Evolutionary conservation across 2,888 invertebrate genomes (phyloP).

Genomic region (Megastigmus dorsalis): DNA sequence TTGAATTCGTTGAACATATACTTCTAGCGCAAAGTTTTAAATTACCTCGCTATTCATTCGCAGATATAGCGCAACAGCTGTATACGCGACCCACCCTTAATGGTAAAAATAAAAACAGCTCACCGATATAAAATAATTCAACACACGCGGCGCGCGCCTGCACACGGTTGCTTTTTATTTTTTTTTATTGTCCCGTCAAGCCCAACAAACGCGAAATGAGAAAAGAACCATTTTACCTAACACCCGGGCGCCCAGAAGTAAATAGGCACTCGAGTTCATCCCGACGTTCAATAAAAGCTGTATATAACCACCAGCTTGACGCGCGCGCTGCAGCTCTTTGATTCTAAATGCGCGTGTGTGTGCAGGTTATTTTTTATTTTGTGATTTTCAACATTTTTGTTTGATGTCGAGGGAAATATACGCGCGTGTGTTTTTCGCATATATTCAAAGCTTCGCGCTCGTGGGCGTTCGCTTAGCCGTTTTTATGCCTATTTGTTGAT

Average conservation of each 20-base stretch:
- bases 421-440: background rate
- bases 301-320: background rate
- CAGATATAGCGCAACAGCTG: no score
- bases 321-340: background rate
- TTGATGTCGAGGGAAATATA: no score
- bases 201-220: constrained; percentile 24
- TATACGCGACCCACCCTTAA: no score
- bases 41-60: no score
- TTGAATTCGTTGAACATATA: no score
- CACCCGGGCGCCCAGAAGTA: no score
- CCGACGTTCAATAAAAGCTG: constrained; percentile 36
- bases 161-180: no score
- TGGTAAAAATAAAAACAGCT: no score
- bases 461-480: background rate
- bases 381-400: constrained; percentile 5
- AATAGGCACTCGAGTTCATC: constrained; percentile 35
- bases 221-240: constrained; percentile 40
- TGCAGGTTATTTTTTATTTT: background rate
- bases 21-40: no score
- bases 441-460: background rate
- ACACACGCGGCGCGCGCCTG: no score
- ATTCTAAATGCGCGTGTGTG: background rate
- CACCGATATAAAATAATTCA: no score
- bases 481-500: constrained; percentile 12
- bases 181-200: constrained; percentile 3